Conservation (phyloP, 2,888 invertebrate genomes). For the Nezara viridula region DNA sequence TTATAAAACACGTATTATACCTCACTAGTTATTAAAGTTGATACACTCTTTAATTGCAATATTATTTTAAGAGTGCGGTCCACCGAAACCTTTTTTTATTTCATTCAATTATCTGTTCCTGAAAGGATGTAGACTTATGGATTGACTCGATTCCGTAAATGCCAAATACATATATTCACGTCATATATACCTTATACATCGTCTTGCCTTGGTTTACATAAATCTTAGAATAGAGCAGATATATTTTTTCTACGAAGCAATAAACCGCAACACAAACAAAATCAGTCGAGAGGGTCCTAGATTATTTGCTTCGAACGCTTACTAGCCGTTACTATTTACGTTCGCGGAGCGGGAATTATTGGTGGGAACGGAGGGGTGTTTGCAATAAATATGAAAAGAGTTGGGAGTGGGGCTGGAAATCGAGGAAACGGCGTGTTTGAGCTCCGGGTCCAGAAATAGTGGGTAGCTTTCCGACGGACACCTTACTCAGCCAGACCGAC, state of each 20-base stretch:
- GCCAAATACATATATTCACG: no score
- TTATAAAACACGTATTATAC: no score
- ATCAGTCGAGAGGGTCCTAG: neutral
- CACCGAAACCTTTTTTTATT: no score
- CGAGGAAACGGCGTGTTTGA: slow-evolving; percentile 17
- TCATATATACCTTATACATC: neutral
- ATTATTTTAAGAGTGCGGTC: no score
- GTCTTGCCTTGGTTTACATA: neutral
- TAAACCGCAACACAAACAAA: neutral
- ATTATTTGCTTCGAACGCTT: slow-evolving; percentile 66
- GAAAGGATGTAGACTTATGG: no score
- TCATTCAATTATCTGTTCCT: no score
- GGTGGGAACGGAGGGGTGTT: slow-evolving; percentile 17
- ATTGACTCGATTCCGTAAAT: no score
- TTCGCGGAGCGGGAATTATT: slow-evolving; percentile 17
- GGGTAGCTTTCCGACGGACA: neutral
- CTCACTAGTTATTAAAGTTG: no score
- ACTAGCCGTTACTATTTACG: slow-evolving; percentile 67
- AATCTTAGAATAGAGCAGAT: neutral
- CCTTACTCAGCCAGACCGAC: neutral
- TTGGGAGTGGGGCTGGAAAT: slow-evolving; percentile 42
- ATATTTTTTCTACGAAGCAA: neutral
- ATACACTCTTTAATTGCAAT: no score
- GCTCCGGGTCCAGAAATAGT: slow-evolving; percentile 29
- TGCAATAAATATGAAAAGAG: slow-evolving; percentile 38